Evolutionary conservation across 2,888 invertebrate species (phyloP).

Genomic region (Sylvicola cinctus): DNA sequence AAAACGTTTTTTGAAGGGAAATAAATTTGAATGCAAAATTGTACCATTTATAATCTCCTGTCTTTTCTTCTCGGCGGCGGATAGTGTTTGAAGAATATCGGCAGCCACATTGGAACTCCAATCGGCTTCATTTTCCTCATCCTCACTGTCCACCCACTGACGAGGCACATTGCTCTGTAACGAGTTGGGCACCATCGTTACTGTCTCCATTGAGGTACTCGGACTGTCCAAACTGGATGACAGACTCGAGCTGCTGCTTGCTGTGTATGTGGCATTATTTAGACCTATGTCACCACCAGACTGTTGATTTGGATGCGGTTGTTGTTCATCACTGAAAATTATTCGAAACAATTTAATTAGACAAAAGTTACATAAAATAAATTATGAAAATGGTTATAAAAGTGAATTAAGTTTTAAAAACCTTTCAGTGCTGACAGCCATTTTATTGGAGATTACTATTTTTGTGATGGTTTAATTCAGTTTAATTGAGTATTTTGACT

Average conservation of each 20-base stretch:
- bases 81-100: slow-evolving; percentile 49
- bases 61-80: slow-evolving; percentile 67
- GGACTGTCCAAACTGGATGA: slow-evolving; percentile 53
- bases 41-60: slow-evolving; percentile 84
- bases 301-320: neutral
- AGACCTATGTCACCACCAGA: slow-evolving; percentile 29
- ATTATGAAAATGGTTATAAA: too few species aligned
- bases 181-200: slow-evolving; percentile 17
- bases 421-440: too few species aligned
- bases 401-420: too few species aligned
- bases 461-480: too few species aligned
- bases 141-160: slow-evolving; percentile 21
- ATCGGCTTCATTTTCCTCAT: slow-evolving; percentile 38
- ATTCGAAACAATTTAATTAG: too few species aligned
- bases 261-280: slow-evolving; percentile 35
- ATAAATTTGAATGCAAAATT: slow-evolving; percentile 8
- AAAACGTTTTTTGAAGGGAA: neutral
- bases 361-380: too few species aligned
- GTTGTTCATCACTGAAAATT: slow-evolving; percentile 36
- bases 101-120: slow-evolving; percentile 59
- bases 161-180: slow-evolving; percentile 10
- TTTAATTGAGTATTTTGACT: too few species aligned
- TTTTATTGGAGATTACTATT: too few species aligned
- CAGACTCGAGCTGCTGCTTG: slow-evolving; percentile 50
- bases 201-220: slow-evolving; percentile 48